Evolutionary conservation across 2,113 vertebrate genomes (phyloP), one percentile per base, ranked within the genome.

Genomic region (Trinectes maculatus): DNA sequence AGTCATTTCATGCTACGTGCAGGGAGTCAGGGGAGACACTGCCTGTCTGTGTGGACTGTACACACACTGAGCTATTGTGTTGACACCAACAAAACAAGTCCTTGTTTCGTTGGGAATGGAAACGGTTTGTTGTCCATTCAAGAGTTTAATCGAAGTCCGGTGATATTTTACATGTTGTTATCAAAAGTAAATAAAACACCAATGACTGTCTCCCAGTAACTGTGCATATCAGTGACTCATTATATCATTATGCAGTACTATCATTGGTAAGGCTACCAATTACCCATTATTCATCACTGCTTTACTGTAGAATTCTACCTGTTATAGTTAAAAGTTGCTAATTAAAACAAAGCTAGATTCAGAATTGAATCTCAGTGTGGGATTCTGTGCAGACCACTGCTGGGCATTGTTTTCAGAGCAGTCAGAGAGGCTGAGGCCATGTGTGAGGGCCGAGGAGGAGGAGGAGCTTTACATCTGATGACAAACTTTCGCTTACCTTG

Each of bases 1-100:
- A 85, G 85, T 87, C 76, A 63, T 78, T 77, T 80, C 63, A 80
- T 71, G 71, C 74, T 71, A 57, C 74, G 73, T 46, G 61, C 34
- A 22, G 24, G 22, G 55, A 10, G 48, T 40, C 21, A n/a, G 2
- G 37, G 33, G 59, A 31, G n/a, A 49, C 69, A 58, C 57, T 9
- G 53, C 18, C 39, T 19, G 48, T 55, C 60, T 51, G 24, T 31
- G 56, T 74, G 53, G 58, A 48, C 48, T 21, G 16, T 58, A 56
- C 49, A 43, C 46, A 75, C 65, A 54, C 61, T 6, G 1, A 59
- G 53, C 74, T 48, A 40, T 67, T 59, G 65, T 77, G 56, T 43
- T 4, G 25, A 71, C 24, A 19, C 59, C 60, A 34, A 79, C 79
- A 73, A 61, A 77, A 67, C 47, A 28, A 46, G 65, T 65, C 18